Percentiles rank a stretch among this genome's conserved stretches.
Conservation (phyloP, 2,888 invertebrate genomes). For the Mantis religiosa region DNA sequence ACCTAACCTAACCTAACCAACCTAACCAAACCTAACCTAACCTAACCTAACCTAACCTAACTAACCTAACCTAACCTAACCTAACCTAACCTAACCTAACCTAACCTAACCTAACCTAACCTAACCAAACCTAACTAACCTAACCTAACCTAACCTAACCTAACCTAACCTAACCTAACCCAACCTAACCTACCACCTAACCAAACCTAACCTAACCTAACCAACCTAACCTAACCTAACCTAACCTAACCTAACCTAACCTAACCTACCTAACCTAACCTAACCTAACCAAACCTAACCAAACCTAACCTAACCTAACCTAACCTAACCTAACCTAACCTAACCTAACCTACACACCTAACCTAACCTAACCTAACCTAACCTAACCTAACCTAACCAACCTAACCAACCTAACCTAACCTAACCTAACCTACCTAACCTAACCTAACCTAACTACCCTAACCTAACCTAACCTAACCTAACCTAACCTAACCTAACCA, state of each 20-base stretch:
- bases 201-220: too few relatives aligned
- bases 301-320: slow-evolving; percentile 18
- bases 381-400: too few relatives aligned
- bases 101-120: slow-evolving; percentile 9
- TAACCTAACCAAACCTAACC: too few relatives aligned
- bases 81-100: slow-evolving; percentile 20
- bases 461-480: too few relatives aligned
- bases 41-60: slow-evolving; percentile 4
- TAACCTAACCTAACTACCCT: too few relatives aligned
- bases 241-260: too few relatives aligned
- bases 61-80: too few relatives aligned
- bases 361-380: too few relatives aligned
- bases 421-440: too few relatives aligned
- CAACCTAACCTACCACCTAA: not conserved
- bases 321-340: slow-evolving; percentile 23
- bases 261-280: slow-evolving; percentile 12
- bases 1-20: slow-evolving; percentile 22
- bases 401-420: too few relatives aligned
- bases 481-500: not conserved
- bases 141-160: not conserved
- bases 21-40: slow-evolving; percentile 1
- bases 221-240: slow-evolving; percentile 28
- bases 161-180: slow-evolving; percentile 26
- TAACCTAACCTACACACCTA: slow-evolving; percentile 13
- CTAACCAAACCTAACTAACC: slow-evolving; percentile 15